A percentile compares a stretch with the other conserved stretches of the same genome.
These are phyloP conservation scores for Steinernema khuongi DNA, from an alignment of 1,140 invertebrate species.

Conservation along the genomic window DNA sequence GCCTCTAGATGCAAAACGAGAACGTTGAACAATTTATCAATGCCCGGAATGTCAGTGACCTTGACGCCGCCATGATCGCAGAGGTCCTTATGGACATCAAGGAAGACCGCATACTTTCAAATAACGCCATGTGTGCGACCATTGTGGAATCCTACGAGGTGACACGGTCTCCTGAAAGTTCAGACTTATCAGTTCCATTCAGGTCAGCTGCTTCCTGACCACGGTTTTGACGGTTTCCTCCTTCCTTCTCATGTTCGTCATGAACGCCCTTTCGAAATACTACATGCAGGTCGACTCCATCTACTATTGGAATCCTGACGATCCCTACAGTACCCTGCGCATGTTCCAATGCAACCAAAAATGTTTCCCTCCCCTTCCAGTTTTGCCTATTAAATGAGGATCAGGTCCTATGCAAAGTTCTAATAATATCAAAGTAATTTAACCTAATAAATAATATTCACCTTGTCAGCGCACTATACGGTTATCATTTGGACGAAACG, in stretches of 20 bases:
- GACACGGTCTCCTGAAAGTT: neutral
- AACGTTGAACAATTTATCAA: neutral
- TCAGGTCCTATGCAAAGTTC: too few species aligned
- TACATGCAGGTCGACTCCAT: constrained; percentile 6
- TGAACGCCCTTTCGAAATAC: neutral
- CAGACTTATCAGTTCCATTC: neutral
- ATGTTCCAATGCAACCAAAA: constrained; percentile 4
- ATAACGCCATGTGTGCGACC: neutral
- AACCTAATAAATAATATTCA: too few species aligned
- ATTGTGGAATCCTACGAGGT: neutral
- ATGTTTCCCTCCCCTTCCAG: neutral
- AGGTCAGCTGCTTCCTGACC: neutral
- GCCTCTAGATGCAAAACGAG: neutral
- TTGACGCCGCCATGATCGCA: neutral
- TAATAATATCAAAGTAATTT: neutral
- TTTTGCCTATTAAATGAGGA: neutral
- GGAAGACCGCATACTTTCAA: neutral
- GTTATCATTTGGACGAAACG: too few species aligned
- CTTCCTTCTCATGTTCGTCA: neutral
- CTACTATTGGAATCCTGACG: constrained; percentile 9
- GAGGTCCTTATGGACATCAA: neutral
- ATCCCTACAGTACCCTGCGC: neutral
- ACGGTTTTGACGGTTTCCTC: neutral
- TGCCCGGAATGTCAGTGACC: neutral
- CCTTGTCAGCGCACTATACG: too few species aligned